A percentile compares a stretch with the other conserved stretches of the same genome.
Conservation (phyloP, 2,797 vertebrate genomes). For the Bryconaethiops microstoma region DNA sequence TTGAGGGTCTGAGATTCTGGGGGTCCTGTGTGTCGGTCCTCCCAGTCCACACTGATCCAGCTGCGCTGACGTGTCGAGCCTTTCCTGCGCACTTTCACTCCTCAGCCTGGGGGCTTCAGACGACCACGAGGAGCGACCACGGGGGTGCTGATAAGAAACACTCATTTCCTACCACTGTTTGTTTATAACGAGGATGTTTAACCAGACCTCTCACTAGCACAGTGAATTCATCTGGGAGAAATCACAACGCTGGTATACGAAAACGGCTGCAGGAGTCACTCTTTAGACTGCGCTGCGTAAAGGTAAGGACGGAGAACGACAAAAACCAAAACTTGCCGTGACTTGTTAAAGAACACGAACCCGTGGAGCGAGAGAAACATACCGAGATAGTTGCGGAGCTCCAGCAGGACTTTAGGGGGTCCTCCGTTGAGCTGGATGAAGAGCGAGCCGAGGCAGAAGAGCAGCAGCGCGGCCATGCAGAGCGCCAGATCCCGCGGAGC, state of each 20-base stretch:
- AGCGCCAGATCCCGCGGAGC: conserved; percentile 90
- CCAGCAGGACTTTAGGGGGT: conserved; percentile 89
- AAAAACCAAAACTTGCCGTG: conserved; percentile 28
- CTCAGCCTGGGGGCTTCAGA: not conserved
- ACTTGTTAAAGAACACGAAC: conserved; percentile 28
- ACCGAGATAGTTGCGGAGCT: conserved; percentile 94
- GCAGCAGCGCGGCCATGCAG: conserved; percentile 91
- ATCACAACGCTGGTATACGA: not conserved
- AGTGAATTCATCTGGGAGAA: not conserved
- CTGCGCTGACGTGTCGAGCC: conserved; percentile 9
- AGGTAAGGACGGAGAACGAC: not conserved
- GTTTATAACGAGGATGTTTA: not conserved
- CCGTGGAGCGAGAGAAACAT: conserved; percentile 65
- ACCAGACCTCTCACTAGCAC: not conserved
- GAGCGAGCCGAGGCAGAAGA: conserved; percentile 93
- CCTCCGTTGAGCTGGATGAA: conserved; percentile 94
- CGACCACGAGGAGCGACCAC: not conserved
- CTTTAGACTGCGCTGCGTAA: not conserved
- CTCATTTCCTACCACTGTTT: not conserved
- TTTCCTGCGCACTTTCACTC: not conserved
- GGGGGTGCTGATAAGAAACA: not conserved
- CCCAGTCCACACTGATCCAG: not conserved
- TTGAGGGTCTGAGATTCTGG: not conserved
- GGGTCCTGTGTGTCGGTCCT: not conserved
- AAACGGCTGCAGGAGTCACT: not conserved